Evolutionary conservation across 2,888 invertebrate species (phyloP), one percentile per base, ranked within the genome.

Genomic region (Gortyna flavago): DNA sequence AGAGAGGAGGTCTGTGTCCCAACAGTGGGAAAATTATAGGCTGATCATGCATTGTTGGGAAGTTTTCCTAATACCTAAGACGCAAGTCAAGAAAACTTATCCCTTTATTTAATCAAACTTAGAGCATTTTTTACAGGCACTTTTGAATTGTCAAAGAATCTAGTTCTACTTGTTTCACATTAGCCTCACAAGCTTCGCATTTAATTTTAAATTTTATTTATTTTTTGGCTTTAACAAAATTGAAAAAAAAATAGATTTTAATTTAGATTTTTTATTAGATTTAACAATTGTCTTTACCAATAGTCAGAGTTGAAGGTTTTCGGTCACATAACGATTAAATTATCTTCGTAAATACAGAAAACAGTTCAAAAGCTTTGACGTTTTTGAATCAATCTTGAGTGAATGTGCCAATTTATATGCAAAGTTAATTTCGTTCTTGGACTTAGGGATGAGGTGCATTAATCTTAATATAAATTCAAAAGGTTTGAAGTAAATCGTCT

Each of bases 391-490:
- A 72, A 80, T 84, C 75, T 75, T 70, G 25, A 62, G 16, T 81
- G 79, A 87, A 83, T 79, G 69, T 18, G 62, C 76, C 77, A 75
- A 86, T 86, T 85, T 77, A 79, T 66, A 85, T 83, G 78, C 72
- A 79, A 59, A 76, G 73, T 65, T 62, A 80, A 79, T 87, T 80
- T 77, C 32, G 32, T 82, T 77, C 44, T 64, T 65, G 72, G 68
- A 80, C 68, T 61, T 70, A 72, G 62, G 35, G 48, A 59, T 13
- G 11, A 21, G 51, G 64, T 7, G 5, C 72, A 87, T 86, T 87
- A 82, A 86, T 86, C 80, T 84, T 87, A 82, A 77, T 80, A 57
- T 77, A 38, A 18, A 72, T 80, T 85, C 85, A 83, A 87, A 62
- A 72, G 75, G 51, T 44, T 62, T 83, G 83, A 75, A 78, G 48